Evolutionary conservation across 2,888 invertebrate species (phyloP), one percentile per base, ranked within the genome.

Genomic region (Drosophila infuscata): DNA sequence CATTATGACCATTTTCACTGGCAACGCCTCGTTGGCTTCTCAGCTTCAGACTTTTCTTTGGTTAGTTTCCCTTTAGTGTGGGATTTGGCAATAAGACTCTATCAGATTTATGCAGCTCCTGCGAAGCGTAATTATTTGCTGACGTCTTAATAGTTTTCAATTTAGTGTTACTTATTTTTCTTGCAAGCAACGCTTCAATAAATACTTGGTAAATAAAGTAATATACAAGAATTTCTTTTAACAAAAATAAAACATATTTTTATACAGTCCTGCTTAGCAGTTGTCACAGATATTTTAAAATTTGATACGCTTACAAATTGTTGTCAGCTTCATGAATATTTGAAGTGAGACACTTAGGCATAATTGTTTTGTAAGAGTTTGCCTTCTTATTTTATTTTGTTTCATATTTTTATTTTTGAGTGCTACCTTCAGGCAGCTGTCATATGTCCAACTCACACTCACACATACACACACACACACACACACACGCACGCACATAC

Each of bases 61-160:
- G 61, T 73, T 74, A 70, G 76, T 70, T 80, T 78, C 86, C 65
- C 73, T 84, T 86, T 86, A 82, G 76, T 83, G 78, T 71, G 58
- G 86, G 88, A 88, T 87, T 88, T 88, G 76, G 82, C 82, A 76
- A 76, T 80, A 76, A 78, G 78, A 74, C 56, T 70, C 74, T 68
- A 71, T 70, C 77, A 80, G 86, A 88, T 88, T 84, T 86, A 87
- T 88, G 75, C 80, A 80, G 57, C 70, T 75, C 69, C 76, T 71
- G 52, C 71, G 67, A 84, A 77, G 81, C 80, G 75, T 88, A 88
- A 87, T 88, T 88, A 88, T 88, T 88, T 88, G 87, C 83, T 88
- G 87, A 88, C 87, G 76, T 80, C 76, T 85, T 82, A 85, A 88
- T 87, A 88, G 88, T 88, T 88, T 86, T 78, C 69, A 76, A 74